Conservation (phyloP, 2,888 invertebrate species). For the Gastrophysa polygoni region DNA sequence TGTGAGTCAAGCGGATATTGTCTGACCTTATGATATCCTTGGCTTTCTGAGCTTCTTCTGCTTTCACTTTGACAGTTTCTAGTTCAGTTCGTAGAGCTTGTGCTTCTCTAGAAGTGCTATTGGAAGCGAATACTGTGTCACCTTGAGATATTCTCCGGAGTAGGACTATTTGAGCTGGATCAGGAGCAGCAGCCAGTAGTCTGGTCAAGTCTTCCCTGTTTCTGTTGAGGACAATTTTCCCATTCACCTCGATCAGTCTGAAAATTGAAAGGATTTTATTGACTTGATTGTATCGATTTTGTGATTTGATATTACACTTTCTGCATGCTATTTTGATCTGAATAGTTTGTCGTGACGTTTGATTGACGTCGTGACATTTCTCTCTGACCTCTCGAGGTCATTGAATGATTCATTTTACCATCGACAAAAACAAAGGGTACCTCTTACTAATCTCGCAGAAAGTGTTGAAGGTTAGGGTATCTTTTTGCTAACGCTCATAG, state of each 20-base stretch:
- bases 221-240: slow-evolving; percentile 72
- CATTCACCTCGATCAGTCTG: slow-evolving; percentile 82
- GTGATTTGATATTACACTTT: no score
- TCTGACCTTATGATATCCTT: slow-evolving; percentile 74
- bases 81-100: slow-evolving; percentile 65
- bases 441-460: no score
- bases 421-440: no score
- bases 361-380: no score
- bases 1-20: slow-evolving; percentile 83
- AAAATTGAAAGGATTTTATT: no score
- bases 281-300: no score
- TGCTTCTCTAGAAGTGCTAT: slow-evolving; percentile 57
- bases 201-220: slow-evolving; percentile 75
- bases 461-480: no score
- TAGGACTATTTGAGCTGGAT: slow-evolving; percentile 70
- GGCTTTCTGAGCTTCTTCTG: slow-evolving; percentile 68
- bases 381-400: no score
- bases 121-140: slow-evolving; percentile 39
- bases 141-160: slow-evolving; percentile 57
- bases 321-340: no score
- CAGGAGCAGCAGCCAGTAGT: slow-evolving; percentile 66
- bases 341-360: no score
- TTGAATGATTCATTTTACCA: no score
- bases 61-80: slow-evolving; percentile 64
- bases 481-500: no score